Conservation (phyloP, 2,797 vertebrate species). For the Lindbergichthys nudifrons region DNA sequence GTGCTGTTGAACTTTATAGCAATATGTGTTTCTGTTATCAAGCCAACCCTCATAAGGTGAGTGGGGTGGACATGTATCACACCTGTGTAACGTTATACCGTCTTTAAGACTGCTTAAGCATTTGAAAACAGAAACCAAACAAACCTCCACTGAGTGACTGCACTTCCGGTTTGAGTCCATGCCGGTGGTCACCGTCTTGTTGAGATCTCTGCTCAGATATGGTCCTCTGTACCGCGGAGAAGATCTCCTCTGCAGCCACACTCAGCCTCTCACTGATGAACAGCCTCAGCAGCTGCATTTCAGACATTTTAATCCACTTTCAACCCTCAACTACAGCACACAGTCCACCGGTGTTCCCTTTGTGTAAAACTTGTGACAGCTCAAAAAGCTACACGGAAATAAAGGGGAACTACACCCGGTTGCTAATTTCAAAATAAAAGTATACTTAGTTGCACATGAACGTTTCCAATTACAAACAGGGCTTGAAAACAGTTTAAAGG, state of each 20-base stretch:
- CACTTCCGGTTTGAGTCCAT: background rate
- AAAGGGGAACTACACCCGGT: background rate
- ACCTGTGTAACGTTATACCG: too few relatives aligned
- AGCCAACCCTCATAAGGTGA: too few relatives aligned
- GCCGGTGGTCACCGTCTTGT: background rate
- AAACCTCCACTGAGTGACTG: background rate
- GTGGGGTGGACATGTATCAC: too few relatives aligned
- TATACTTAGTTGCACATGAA: background rate
- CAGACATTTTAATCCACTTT: slow-evolving; percentile 9
- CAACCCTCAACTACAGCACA: background rate
- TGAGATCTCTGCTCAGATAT: background rate
- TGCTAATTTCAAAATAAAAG: slow-evolving; percentile 6
- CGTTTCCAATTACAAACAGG: background rate
- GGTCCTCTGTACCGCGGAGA: slow-evolving; percentile 3
- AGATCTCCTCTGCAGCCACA: slow-evolving; percentile 29
- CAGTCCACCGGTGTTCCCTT: too few relatives aligned
- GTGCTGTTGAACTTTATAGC: too few relatives aligned
- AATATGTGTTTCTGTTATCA: too few relatives aligned
- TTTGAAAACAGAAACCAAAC: background rate
- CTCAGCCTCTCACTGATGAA: slow-evolving; percentile 29
- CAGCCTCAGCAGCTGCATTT: slow-evolving; percentile 17
- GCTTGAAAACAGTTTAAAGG: too few relatives aligned
- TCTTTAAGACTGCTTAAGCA: background rate
- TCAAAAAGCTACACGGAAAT: background rate
- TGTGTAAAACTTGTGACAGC: too few relatives aligned